Evolutionary conservation across 1,140 invertebrate species (phyloP).

Genomic region (Zaprionus taronus): DNA sequence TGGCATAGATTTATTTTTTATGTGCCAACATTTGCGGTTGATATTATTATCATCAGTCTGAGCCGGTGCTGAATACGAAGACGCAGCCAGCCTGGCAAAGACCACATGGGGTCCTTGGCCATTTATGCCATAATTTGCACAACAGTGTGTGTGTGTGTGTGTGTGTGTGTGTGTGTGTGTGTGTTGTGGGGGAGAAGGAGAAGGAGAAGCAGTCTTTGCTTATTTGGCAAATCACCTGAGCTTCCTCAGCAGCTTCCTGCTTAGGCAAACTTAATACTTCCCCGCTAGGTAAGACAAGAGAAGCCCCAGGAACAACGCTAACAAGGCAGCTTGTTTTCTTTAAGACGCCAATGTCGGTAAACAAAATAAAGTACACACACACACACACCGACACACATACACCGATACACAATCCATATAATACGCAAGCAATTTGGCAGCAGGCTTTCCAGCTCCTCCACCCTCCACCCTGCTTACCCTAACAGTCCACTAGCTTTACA

Average conservation of each 20-base stretch:
- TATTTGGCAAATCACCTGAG: conserved; percentile 81
- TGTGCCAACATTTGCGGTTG: conserved; percentile 69
- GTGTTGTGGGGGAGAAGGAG: background rate
- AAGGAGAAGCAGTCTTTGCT: conserved; percentile 23
- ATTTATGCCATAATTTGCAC: conserved; percentile 71
- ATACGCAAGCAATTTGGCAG: conserved; percentile 61
- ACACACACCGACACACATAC: conserved; percentile 18
- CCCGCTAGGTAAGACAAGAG: conserved; percentile 63
- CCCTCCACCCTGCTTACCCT: background rate
- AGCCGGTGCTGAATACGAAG: background rate
- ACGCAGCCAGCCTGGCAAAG: background rate
- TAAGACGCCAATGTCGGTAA: conserved; percentile 50
- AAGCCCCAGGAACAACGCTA: conserved; percentile 50
- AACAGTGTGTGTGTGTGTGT: conserved; percentile 27
- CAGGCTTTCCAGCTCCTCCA: background rate
- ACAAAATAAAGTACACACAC: conserved; percentile 60
- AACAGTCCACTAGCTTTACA: conserved; percentile 39
- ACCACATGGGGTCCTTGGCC: conserved; percentile 54
- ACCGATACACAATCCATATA: conserved; percentile 43
- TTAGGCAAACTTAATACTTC: conserved; percentile 77
- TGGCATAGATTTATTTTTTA: conserved; percentile 78
- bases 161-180: background rate
- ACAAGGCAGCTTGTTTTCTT: conserved; percentile 51
- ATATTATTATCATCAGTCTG: conserved; percentile 64
- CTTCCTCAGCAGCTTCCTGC: conserved; percentile 78